Conservation (phyloP, 2,797 vertebrate species). For the Rhinogobio ventralis region DNA sequence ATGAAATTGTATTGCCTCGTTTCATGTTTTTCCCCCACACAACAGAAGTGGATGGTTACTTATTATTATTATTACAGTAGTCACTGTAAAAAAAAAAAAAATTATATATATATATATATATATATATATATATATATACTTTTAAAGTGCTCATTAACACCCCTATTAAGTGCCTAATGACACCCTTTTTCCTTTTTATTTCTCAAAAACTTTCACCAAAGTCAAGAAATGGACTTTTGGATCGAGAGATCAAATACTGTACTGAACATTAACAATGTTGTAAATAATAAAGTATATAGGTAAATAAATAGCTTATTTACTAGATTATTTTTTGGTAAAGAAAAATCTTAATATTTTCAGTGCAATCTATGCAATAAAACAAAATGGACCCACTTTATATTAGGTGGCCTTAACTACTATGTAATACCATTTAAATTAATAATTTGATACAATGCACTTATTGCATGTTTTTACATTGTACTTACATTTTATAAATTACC, state of each 20-base stretch:
- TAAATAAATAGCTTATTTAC: conserved; percentile 13
- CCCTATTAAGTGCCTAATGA: conserved; percentile 12
- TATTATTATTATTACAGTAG: not conserved
- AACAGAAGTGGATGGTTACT: not conserved
- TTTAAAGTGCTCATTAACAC: conserved; percentile 16
- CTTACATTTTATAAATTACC: no score
- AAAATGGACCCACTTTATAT: no score
- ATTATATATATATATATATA: no score
- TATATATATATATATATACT: not conserved
- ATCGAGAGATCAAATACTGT: not conserved
- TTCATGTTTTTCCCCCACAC: not conserved
- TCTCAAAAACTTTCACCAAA: not conserved
- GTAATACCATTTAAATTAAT: no score
- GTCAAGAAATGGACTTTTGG: not conserved
- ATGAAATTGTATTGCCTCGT: not conserved
- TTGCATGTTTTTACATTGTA: no score
- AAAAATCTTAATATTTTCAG: not conserved
- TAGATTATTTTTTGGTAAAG: not conserved
- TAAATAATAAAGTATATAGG: conserved; percentile 23
- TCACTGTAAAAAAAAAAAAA: not conserved
- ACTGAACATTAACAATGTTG: conserved; percentile 18
- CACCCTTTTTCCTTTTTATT: not conserved
- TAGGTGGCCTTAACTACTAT: no score
- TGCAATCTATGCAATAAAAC: conserved; percentile 29
- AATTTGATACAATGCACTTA: no score